phyloP scores from a whole-genome alignment of 2,888 invertebrate genomes.

The Dasysyrphus albostriatus region DNA sequence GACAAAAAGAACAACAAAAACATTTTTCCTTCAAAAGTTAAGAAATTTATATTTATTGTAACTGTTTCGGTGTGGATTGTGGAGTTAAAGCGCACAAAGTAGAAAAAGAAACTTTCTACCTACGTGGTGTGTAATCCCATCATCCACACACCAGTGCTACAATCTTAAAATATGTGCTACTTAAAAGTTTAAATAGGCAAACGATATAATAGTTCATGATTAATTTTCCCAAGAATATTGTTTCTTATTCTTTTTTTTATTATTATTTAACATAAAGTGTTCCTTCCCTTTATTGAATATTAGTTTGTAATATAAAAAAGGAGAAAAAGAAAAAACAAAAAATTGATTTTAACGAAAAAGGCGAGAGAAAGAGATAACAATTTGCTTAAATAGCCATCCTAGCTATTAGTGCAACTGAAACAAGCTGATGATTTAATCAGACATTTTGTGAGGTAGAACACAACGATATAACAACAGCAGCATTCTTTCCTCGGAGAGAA shows the following conservation, averaged over 20 bases:
- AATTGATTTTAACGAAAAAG: conserved; percentile 75
- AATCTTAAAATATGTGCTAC: conserved; percentile 7
- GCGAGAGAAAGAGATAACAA: conserved; percentile 47
- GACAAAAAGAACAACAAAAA: conserved; percentile 6
- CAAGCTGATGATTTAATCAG: conserved; percentile 51
- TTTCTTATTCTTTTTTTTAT: conserved; percentile 42
- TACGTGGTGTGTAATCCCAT: conserved; percentile 68
- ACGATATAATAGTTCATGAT: conserved; percentile 15
- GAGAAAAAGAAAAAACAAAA: conserved; percentile 49
- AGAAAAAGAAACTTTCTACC: conserved; percentile 68
- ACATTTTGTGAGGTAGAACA: conserved; percentile 69
- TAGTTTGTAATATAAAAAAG: conserved; percentile 43
- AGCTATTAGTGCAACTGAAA: conserved; percentile 55
- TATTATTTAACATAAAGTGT: conserved; percentile 40
- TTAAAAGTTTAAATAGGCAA: conserved; percentile 5
- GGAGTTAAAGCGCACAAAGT: conserved; percentile 43
- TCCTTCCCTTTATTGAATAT: conserved; percentile 60
- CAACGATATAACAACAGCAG: conserved; percentile 43
- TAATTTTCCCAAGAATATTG: conserved; percentile 25
- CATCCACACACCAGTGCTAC: conserved; percentile 30
- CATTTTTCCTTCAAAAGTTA: not conserved
- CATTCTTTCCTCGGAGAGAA: conserved; percentile 6
- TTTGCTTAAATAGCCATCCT: conserved; percentile 28
- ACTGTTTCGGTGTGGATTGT: conserved; percentile 24
- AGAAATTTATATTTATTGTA: conserved; percentile 1